These are phyloP conservation scores for Mirounga angustirostris DNA, from an alignment of 2,113 vertebrate species.

Conservation along the genomic window DNA sequence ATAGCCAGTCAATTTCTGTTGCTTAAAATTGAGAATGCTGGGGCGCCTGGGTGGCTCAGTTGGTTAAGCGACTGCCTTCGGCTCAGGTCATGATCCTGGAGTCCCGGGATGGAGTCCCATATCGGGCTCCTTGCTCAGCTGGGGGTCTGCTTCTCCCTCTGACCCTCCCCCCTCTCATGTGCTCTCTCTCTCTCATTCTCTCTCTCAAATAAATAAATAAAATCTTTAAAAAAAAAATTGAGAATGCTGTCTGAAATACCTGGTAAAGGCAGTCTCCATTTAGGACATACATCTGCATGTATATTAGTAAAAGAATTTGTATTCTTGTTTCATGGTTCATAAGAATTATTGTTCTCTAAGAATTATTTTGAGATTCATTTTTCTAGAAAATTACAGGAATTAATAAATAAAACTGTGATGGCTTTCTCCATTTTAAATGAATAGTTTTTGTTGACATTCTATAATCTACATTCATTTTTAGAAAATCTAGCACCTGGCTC, in stretches of 20 bases:
- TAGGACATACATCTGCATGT: neutral
- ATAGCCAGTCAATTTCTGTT: neutral
- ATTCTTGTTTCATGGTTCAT: neutral
- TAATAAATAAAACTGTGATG: neutral
- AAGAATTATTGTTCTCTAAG: neutral
- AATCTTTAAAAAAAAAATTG: neutral
- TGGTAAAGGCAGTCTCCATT: neutral
- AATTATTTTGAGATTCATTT: conserved; percentile 15
- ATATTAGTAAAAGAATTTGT: neutral
- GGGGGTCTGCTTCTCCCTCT: too few species aligned
- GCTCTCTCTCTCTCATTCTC: too few species aligned
- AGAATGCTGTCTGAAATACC: neutral
- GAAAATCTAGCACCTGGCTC: neutral
- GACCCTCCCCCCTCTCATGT: too few species aligned
- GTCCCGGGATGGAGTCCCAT: too few species aligned
- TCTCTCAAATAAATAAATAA: too few species aligned
- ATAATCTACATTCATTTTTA: neutral
- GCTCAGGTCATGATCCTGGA: too few species aligned
- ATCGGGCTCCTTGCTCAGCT: too few species aligned
- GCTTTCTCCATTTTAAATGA: neutral
- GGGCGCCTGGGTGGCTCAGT: too few species aligned
- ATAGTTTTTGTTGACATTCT: conserved; percentile 41
- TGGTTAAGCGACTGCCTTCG: too few species aligned
- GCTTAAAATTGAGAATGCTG: neutral
- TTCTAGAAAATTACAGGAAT: conserved; percentile 37